Evolutionary conservation across 2,888 invertebrate species (phyloP).

Genomic region (Leucoma salicis): DNA sequence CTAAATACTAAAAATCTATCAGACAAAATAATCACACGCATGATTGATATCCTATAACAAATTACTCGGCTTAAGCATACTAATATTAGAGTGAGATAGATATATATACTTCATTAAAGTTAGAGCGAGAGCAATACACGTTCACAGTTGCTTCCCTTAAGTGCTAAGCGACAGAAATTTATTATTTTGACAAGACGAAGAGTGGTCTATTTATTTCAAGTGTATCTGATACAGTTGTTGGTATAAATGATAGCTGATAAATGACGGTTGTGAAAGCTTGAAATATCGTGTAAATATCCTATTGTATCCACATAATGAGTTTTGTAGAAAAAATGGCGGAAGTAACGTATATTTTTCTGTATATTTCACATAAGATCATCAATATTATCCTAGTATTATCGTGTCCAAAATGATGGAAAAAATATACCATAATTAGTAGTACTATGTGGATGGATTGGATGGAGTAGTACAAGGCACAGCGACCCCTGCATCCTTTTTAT

Average conservation of each 20-base stretch:
- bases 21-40: constrained; percentile 23
- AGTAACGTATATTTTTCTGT: constrained; percentile 2
- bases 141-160: constrained; percentile 13
- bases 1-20: not conserved
- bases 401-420: too few relatives aligned
- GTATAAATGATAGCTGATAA: constrained; percentile 29
- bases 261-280: constrained; percentile 16
- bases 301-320: constrained; percentile 5
- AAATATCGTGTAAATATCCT: constrained; percentile 8
- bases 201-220: constrained; percentile 36
- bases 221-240: constrained; percentile 21
- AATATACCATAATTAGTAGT: too few relatives aligned
- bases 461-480: too few relatives aligned
- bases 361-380: too few relatives aligned
- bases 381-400: too few relatives aligned
- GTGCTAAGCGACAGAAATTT: constrained; percentile 28
- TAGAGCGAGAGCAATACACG: constrained; percentile 13
- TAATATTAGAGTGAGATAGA: constrained; percentile 18
- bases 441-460: too few relatives aligned
- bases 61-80: constrained; percentile 27
- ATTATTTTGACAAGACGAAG: constrained; percentile 38
- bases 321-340: constrained; percentile 4
- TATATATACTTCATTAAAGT: constrained; percentile 1
- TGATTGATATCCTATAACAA: constrained; percentile 29
- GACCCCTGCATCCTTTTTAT: too few relatives aligned